Base-by-base conservation (phyloP, 2,797 vertebrate genomes). In the Megaceryle alcyon region DNA sequence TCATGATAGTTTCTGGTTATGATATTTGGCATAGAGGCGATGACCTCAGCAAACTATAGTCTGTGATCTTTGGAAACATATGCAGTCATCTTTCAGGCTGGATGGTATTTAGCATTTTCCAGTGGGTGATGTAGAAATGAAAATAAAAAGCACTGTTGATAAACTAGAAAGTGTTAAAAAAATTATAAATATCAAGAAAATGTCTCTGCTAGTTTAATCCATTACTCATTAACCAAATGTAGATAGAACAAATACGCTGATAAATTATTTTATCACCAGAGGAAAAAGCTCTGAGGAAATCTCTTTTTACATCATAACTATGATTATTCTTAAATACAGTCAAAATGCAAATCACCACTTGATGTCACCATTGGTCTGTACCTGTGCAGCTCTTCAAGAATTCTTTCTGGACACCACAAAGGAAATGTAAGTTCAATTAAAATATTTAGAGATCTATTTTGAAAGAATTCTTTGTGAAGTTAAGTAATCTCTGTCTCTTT, bases 311-410 rank as follows among this genome's bases (percentile, higher is more conserved):
- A 7, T 16, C 37, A 11, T 51, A 19, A 11, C 21, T 19, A 25
- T 26, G 33, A 21, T 78, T 91, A 21, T n/a, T 76, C n/a, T 51
- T 33, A 68, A 75, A 84, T 37, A 54, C 20, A 35, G 43, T 18
- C 29, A 43, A 95, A 92, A 86, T 83, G 16, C 28, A 51, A 77
- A 25, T n/a, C 59, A 76, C 97, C 98, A 97, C 97, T 96, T 95
- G 98, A 93, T 97, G 98, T 95, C 97, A 92, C 94, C 94, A 77
- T 96, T 77, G 92, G 77, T 51, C 94, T 94, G 76, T 22, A 70
- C 12, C 61, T 68, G 8, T 49, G 51, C 39, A 70, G 21, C 31
- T 91, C 17, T 43, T 53, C 12, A 53, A 90, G 53, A 20, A 37
- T 10, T 3, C 12, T 63, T 86, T 28, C 49, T 79, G 33, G 83